These are phyloP conservation scores for Diarsia brunnea DNA, from an alignment of 2,888 invertebrate genomes.

Conservation along the genomic window DNA sequence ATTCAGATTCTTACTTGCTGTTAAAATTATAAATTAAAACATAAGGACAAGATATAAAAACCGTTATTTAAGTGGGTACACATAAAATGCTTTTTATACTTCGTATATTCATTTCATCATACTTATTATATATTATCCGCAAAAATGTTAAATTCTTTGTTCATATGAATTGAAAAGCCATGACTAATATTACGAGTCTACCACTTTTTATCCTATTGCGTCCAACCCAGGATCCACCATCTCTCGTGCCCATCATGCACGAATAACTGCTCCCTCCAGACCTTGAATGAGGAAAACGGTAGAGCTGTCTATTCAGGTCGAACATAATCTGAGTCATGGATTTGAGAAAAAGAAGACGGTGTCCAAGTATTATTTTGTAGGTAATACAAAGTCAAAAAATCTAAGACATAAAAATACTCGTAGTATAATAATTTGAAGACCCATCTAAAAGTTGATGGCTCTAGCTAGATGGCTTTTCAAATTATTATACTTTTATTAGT, in stretches of 20 bases:
- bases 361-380: background rate
- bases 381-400: background rate
- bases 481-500: no score
- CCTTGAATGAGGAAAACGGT: background rate
- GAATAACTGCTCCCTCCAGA: background rate
- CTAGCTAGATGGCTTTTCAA: no score
- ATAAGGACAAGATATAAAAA: background rate
- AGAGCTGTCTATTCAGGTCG: background rate
- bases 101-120: background rate
- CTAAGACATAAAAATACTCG: background rate
- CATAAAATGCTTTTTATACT: background rate
- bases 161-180: no score
- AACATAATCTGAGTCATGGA: background rate
- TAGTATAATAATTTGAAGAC: background rate
- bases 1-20: constrained; percentile 25
- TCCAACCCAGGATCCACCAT: background rate
- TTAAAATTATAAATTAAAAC: background rate
- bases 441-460: no score
- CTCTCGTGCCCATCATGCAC: background rate
- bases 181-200: background rate
- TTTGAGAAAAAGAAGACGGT: background rate
- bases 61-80: background rate
- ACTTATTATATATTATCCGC: background rate
- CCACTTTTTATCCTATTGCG: background rate
- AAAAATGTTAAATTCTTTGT: background rate